Evolutionary conservation across 1,140 invertebrate genomes (phyloP).

Genomic region (Popillia japonica): DNA sequence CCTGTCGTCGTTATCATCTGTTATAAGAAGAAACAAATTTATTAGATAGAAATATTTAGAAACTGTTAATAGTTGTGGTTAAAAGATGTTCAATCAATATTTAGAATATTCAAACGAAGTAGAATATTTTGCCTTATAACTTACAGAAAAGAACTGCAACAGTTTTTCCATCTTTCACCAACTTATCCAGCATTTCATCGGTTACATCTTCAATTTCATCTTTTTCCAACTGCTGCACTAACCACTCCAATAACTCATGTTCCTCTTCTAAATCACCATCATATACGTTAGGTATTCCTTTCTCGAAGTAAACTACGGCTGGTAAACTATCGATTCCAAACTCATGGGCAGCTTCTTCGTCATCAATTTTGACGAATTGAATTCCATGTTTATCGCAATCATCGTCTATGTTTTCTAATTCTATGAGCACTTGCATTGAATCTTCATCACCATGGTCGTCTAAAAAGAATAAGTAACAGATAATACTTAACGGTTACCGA

Average conservation of each 20-base stretch:
- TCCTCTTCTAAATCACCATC: constrained; percentile 92
- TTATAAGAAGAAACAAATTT: constrained; percentile 41
- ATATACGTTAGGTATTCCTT: constrained; percentile 90
- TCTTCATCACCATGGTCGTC: constrained; percentile 87
- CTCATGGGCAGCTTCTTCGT: constrained; percentile 79
- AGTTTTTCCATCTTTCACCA: constrained; percentile 88
- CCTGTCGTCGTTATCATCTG: constrained; percentile 90
- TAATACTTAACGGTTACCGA: not conserved
- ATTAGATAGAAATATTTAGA: no score
- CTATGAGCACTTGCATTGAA: constrained; percentile 81
- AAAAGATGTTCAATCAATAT: no score
- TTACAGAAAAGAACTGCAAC: constrained; percentile 93
- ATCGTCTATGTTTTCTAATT: constrained; percentile 92
- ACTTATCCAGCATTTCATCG: constrained; percentile 90
- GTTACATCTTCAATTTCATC: constrained; percentile 96
- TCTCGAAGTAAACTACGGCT: constrained; percentile 91
- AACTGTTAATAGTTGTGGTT: no score
- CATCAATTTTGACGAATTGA: constrained; percentile 93
- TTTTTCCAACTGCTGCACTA: constrained; percentile 84
- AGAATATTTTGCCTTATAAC: constrained; percentile 56
- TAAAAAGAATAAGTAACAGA: constrained; percentile 55
- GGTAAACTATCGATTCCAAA: constrained; percentile 87
- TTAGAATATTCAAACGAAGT: no score
- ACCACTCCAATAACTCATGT: constrained; percentile 89
- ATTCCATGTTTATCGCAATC: constrained; percentile 92